These are phyloP conservation scores for Scelioninae gen. 1 DNA, from an alignment of 2,888 invertebrate genomes.

Conservation along the genomic window DNA sequence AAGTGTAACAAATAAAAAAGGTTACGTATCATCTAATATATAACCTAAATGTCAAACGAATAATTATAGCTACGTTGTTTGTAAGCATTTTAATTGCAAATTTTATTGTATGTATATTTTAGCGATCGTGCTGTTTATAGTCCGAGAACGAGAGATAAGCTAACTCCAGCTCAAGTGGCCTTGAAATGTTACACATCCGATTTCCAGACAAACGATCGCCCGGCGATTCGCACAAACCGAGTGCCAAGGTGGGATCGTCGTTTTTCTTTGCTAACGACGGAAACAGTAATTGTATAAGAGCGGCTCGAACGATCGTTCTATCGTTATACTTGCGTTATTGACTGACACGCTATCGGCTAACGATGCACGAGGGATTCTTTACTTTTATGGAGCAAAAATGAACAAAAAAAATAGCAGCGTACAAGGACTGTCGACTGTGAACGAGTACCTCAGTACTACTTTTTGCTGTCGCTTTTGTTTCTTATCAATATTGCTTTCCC, in stretches of 20 bases:
- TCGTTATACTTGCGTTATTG: conserved; percentile 68
- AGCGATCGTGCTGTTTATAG: conserved; percentile 59
- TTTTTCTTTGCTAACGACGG: conserved; percentile 66
- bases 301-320: conserved; percentile 65
- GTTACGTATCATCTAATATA: conserved; percentile 33
- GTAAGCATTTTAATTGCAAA: conserved; percentile 66
- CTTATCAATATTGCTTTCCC: conserved; percentile 30
- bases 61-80: conserved; percentile 56
- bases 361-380: conserved; percentile 68
- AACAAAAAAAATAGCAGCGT: conserved; percentile 46
- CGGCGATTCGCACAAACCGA: conserved; percentile 64
- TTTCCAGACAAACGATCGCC: conserved; percentile 67
- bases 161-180: conserved; percentile 30
- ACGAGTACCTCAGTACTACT: conserved; percentile 33
- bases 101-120: conserved; percentile 67
- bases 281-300: conserved; percentile 68
- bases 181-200: conserved; percentile 67
- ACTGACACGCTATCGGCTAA: conserved; percentile 69
- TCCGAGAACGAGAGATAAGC: conserved; percentile 59
- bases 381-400: conserved; percentile 66
- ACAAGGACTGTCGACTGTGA: conserved; percentile 64
- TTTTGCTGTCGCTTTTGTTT: conserved; percentile 42
- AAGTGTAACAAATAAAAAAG: conserved; percentile 1
- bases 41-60: conserved; percentile 34
- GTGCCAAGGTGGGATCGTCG: conserved; percentile 64